Conservation (phyloP, 2,113 vertebrate species). For the Pungitius pungitius region DNA sequence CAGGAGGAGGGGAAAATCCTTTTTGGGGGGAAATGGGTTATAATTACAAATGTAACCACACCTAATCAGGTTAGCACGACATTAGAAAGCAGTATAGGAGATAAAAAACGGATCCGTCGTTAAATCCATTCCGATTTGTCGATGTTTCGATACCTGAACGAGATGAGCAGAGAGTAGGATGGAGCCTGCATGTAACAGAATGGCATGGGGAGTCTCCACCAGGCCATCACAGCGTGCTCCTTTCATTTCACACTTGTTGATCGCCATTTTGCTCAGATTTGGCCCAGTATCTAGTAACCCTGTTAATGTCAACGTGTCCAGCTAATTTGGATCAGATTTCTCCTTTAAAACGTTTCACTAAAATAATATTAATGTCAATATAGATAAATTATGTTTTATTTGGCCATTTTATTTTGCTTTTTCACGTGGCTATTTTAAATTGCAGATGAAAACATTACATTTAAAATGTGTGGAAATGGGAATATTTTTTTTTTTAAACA, state of each 20-base stretch:
- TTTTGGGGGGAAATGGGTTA: not conserved
- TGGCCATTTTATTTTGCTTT: not conserved
- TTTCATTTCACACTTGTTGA: conserved; percentile 65
- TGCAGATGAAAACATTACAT: not conserved
- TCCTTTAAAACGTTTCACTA: not conserved
- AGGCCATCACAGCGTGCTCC: conserved; percentile 34
- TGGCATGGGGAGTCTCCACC: conserved; percentile 14
- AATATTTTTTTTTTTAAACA: not conserved
- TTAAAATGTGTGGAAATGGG: not conserved
- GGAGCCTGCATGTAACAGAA: not conserved
- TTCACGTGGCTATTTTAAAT: not conserved
- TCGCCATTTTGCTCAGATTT: conserved; percentile 64
- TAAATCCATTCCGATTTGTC: not conserved
- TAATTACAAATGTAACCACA: not conserved
- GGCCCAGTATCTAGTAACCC: not conserved
- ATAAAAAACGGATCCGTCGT: not conserved
- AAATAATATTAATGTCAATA: not conserved
- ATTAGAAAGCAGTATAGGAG: not conserved
- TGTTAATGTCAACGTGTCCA: not conserved
- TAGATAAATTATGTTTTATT: not conserved
- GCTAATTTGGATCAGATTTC: not conserved
- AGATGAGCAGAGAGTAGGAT: conserved; percentile 14
- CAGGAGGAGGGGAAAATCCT: conserved; percentile 1
- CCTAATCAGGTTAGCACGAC: not conserved
- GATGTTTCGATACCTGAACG: not conserved